Base-by-base conservation (phyloP, 2,113 vertebrate genomes). In the Gyps fulvus region DNA sequence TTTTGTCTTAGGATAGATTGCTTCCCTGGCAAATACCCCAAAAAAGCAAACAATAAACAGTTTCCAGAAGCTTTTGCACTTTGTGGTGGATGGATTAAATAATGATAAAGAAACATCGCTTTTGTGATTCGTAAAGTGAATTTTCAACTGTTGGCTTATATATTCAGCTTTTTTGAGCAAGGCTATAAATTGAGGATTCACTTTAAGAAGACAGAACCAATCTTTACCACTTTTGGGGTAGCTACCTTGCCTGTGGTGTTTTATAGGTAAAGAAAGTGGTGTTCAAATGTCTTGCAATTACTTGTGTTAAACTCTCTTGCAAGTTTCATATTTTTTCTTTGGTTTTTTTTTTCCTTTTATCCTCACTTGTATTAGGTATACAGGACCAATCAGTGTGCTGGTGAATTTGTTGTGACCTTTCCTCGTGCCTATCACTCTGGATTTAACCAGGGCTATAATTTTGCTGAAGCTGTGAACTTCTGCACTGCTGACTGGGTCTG, bases 401-500 rank as follows among this genome's bases (percentile, higher is more conserved):
- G 99, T 9, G 99, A 99, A 97, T 99, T 99, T 97, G 99, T 99
- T 74, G 99, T 99, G 95, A 99, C 99, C 9, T 99, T 99, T 93
- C 99, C 99, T 78, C 98, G 99, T 95, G 99, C 99, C 55, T 99
- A 99, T 96, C 99, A 99, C 96, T 99, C 99, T 59, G 99, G 99
- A 95, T 99, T 99, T 98, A 99, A 99, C 97, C 99, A 99, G 98
- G 99, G 99, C 58, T 99, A 99, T 97, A 99, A 99, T 98, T 99
- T 99, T 77, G 99, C 99, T 59, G 99, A 99, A 98, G 99, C 99
- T 38, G 99, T 99, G 78, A 99, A 99, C 97, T 99, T 99, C 98
- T 99, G 99, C 98, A 99, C 99, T 49, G 99, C 99, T 89, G 99
- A 99, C 98, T 99, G 99, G 99, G 99, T 99, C 93, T 94, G 98